These are phyloP conservation scores for Actinia tenebrosa DNA, from an alignment of 64 coral and sea anemone species.

Conservation along the genomic window DNA sequence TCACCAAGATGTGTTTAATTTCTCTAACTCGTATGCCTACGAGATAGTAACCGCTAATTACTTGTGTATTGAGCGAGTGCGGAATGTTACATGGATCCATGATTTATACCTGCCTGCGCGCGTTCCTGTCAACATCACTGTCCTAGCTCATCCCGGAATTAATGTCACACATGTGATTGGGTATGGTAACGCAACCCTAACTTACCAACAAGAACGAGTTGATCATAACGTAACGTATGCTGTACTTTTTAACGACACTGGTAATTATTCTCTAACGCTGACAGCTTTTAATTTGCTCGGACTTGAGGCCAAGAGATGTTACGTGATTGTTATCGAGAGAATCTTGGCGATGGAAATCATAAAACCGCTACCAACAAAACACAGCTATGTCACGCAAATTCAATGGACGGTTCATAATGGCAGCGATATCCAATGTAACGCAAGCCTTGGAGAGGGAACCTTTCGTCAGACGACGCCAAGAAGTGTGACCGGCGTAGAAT, in stretches of 20 bases:
- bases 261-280: slow-evolving; percentile 17
- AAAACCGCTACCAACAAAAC: not conserved
- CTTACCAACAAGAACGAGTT: not conserved
- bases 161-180: slow-evolving; percentile 51
- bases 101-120: not conserved
- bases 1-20: not conserved
- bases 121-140: slow-evolving; percentile 11
- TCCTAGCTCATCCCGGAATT: slow-evolving; percentile 31
- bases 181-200: slow-evolving; percentile 7
- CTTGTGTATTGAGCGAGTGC: slow-evolving; percentile 9
- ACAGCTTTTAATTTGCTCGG: slow-evolving; percentile 38
- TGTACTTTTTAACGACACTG: not conserved
- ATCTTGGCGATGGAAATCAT: not conserved
- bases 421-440: slow-evolving; percentile 15
- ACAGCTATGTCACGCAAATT: slow-evolving; percentile 19
- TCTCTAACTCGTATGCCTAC: not conserved
- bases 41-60: not conserved
- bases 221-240: slow-evolving; percentile 21
- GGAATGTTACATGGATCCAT: slow-evolving; percentile 50
- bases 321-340: slow-evolving; percentile 12
- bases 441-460: slow-evolving; percentile 43
- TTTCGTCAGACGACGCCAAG: not conserved
- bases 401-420: slow-evolving; percentile 45
- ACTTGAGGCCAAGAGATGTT: not conserved
- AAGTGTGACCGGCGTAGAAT: slow-evolving; percentile 7